Evolutionary conservation across 2,113 vertebrate species (phyloP).

Genomic region (Sarotherodon lohbergeri): DNA sequence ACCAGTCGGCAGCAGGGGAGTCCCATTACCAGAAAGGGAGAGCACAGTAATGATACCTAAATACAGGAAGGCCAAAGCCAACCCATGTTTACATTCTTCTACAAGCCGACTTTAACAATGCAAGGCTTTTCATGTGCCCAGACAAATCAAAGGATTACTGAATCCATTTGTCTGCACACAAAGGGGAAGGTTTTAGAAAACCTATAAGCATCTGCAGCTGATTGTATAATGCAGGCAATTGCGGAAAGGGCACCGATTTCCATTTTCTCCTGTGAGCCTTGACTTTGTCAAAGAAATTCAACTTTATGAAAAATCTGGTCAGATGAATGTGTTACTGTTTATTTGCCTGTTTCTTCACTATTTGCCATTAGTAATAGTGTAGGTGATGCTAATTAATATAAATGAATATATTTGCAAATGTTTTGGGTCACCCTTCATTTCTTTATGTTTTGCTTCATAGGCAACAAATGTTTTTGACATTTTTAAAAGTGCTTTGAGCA

Average conservation of each 20-base stretch:
- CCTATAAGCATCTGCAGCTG: neutral
- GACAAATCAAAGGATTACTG: neutral
- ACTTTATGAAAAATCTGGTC: neutral
- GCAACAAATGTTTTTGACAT: neutral
- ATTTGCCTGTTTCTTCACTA: neutral
- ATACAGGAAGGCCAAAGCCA: neutral
- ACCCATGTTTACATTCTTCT: neutral
- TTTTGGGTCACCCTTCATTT: neutral
- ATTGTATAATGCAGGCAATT: neutral
- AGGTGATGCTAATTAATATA: neutral
- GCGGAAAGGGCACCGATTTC: neutral
- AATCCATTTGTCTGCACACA: neutral
- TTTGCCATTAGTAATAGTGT: neutral
- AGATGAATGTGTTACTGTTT: neutral
- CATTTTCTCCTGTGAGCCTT: neutral
- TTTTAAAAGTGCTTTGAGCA: neutral
- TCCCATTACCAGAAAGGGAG: neutral
- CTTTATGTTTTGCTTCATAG: neutral
- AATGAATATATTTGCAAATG: neutral
- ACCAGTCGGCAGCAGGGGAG: neutral
- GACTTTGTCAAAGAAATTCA: neutral
- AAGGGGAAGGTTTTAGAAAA: neutral
- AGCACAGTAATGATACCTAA: neutral
- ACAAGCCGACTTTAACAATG: neutral
- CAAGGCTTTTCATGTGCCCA: neutral